Percentiles rank a stretch among this genome's conserved stretches.
phyloP scores from a whole-genome alignment of 2,888 invertebrate genomes.

The Temnothorax unifasciatus region DNA sequence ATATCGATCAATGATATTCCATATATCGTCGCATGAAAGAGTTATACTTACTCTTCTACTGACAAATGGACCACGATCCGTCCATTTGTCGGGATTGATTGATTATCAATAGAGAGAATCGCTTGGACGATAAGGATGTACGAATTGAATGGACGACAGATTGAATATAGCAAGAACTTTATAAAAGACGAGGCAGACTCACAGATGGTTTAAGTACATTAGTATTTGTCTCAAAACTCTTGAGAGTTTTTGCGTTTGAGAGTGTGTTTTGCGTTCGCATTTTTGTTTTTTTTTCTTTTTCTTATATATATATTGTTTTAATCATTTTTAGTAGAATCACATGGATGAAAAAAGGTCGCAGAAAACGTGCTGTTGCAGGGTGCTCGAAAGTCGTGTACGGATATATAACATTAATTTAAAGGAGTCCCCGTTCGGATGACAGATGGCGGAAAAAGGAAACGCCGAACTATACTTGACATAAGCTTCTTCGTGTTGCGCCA shows the following conservation, averaged over 20 bases:
- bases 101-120: not conserved
- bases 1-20: not conserved
- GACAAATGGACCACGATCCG: not conserved
- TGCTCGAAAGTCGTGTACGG: slow-evolving; percentile 72
- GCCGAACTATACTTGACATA: slow-evolving; percentile 56
- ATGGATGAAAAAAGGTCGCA: slow-evolving; percentile 73
- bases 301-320: slow-evolving; percentile 23
- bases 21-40: not conserved
- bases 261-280: slow-evolving; percentile 69
- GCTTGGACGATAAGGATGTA: not conserved
- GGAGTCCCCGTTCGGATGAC: slow-evolving; percentile 57
- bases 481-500: slow-evolving; percentile 60
- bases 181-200: slow-evolving; percentile 86
- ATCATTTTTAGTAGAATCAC: slow-evolving; percentile 66
- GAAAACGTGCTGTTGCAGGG: slow-evolving; percentile 71
- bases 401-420: slow-evolving; percentile 74
- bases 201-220: slow-evolving; percentile 84
- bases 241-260: slow-evolving; percentile 60
- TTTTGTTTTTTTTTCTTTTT: slow-evolving; percentile 62
- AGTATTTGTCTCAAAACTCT: slow-evolving; percentile 79
- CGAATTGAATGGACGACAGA: slow-evolving; percentile 40
- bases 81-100: slow-evolving; percentile 15
- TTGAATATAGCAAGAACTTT: slow-evolving; percentile 85
- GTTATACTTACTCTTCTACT: not conserved
- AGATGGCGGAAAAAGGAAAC: slow-evolving; percentile 67